A percentile compares a stretch with the other conserved stretches of the same genome.
Evolutionary conservation across 2,113 vertebrate species (phyloP).

Genomic region (Pungitius pungitius): DNA sequence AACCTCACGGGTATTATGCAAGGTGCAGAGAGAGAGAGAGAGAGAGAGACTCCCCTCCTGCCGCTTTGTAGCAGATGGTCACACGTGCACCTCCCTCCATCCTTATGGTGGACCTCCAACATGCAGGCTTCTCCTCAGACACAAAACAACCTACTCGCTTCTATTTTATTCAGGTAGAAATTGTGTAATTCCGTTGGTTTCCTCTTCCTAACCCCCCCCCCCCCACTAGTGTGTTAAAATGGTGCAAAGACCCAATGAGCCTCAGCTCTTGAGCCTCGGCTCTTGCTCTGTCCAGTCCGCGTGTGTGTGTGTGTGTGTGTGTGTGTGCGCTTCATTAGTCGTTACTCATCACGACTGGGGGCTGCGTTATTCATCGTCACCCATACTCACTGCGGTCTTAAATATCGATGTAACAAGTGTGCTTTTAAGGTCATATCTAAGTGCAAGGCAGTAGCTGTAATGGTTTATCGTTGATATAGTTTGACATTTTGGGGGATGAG

Average conservation of each 20-base stretch:
- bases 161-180: neutral
- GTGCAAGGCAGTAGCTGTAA: neutral
- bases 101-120: conserved; percentile 40
- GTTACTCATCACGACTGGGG: conserved; percentile 59
- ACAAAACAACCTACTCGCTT: neutral
- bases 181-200: neutral
- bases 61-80: conserved; percentile 69
- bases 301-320: conserved; percentile 5
- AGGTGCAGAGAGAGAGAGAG: conserved; percentile 23
- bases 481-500: conserved; percentile 1
- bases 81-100: conserved; percentile 32
- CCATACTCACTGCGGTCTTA: conserved; percentile 1
- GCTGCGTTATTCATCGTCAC: conserved; percentile 34
- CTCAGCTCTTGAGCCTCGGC: too few relatives aligned
- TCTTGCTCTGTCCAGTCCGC: conserved; percentile 18
- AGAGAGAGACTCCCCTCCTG: conserved; percentile 60
- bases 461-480: neutral
- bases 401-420: neutral
- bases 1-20: conserved; percentile 26
- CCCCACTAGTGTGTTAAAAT: conserved; percentile 3
- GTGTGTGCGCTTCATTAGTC: conserved; percentile 15
- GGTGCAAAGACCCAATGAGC: neutral
- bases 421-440: neutral
- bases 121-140: neutral
- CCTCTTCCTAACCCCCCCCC: conserved; percentile 19